Base-by-base conservation (phyloP, 2,888 invertebrate species). In the Sminthurinus aureus region DNA sequence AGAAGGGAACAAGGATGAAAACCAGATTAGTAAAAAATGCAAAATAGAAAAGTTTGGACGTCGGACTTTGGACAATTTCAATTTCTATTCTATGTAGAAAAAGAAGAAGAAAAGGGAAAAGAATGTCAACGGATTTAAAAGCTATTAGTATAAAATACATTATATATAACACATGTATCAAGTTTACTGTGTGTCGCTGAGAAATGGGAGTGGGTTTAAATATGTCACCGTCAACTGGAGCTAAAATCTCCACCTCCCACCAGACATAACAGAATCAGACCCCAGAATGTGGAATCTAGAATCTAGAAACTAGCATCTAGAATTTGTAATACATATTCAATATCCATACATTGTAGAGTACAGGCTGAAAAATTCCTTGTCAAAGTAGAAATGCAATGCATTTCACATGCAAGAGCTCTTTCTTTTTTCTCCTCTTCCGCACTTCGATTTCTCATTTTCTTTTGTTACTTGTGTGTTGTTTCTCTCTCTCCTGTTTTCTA, bases 391-490 rank as follows among this genome's bases (percentile, higher is more conserved):
- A n/a, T 38, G 38, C 58, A 58, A 58, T 18, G 9, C 58, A 58
- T 58, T 58, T 2, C 9, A 13, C 58, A 13, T 38, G 38, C 38
- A 38, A 1, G 38, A 13, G 12, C 71, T 20, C 71, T 4, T 71
- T 20, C 71, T 15, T 22, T 69, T 69, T 71, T 71, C 24, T 20
- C 24, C 71, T 0, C 71, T 71, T 20, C 24, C 71, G n/a, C 71
- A 18, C 71, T 71, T 71, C 71, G 20, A 20, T 71, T 71, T 71
- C 24, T 71, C 71, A 24, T 71, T 71, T 24, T 20, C 24, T 71
- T 71, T 71, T 71, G 24, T 71, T 24, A 13, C 20, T 71, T 20
- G 12, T 71, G 13, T 20, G 13, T 71, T 11, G 1, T 71, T 0
- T 71, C 1, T 13, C 66, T 13, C 71, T 20, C 71, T 13, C 13